phyloP scores from a whole-genome alignment of 1,140 invertebrate genomes.

The Drosophila leontia region DNA sequence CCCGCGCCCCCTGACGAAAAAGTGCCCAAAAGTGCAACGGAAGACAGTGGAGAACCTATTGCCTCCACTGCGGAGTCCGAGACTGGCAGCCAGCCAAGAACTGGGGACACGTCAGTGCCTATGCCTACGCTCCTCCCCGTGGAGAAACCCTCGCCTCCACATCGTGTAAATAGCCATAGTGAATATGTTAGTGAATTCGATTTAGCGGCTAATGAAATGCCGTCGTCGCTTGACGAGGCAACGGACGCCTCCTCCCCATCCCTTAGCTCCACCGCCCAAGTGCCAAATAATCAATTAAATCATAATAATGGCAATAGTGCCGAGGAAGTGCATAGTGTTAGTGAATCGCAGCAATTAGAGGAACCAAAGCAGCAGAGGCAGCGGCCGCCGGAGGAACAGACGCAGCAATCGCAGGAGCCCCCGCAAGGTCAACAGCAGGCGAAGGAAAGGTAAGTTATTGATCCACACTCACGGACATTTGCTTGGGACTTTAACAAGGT shows the following conservation, averaged over 20 bases:
- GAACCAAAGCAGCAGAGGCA: constrained; percentile 32
- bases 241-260: constrained; percentile 11
- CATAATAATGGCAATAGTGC: constrained; percentile 36
- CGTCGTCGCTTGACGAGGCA: constrained; percentile 4
- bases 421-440: constrained; percentile 19
- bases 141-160: constrained; percentile 1
- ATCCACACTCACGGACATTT: constrained; percentile 9
- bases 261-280: constrained; percentile 45
- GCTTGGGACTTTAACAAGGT: not conserved
- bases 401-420: not conserved
- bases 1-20: constrained; percentile 25
- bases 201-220: constrained; percentile 43
- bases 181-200: constrained; percentile 54
- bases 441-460: constrained; percentile 56
- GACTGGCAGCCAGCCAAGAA: constrained; percentile 54
- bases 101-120: constrained; percentile 70
- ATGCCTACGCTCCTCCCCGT: constrained; percentile 16
- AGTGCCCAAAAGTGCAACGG: constrained; percentile 3
- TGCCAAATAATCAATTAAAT: constrained; percentile 78
- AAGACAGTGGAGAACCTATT: constrained; percentile 12
- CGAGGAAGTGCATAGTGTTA: constrained; percentile 43
- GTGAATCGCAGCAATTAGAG: constrained; percentile 49
- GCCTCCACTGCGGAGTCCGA: constrained; percentile 23
- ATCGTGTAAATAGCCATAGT: constrained; percentile 68
- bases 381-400: not conserved